A percentile compares a stretch with the other conserved stretches of the same genome.
phyloP scores from a whole-genome alignment of 1,140 invertebrate genomes.

The Trissolcus basalis region DNA sequence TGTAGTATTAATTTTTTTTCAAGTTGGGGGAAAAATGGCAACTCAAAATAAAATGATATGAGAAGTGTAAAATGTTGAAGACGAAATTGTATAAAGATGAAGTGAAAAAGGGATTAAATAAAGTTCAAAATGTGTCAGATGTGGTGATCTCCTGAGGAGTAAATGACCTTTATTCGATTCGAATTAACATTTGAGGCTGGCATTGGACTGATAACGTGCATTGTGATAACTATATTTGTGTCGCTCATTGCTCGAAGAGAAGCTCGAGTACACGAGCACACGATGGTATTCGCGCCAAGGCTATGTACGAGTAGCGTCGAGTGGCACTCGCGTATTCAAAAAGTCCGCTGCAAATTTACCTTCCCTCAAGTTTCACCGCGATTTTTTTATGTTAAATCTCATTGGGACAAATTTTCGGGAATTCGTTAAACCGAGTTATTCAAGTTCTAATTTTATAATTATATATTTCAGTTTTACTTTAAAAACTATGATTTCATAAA shows the following conservation, averaged over 20 bases:
- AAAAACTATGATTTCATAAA: no score
- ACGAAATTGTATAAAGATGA: no score
- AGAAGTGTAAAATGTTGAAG: no score
- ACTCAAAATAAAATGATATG: no score
- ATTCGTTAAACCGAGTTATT: no score
- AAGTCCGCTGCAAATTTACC: conserved; percentile 53
- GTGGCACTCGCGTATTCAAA: conserved; percentile 50
- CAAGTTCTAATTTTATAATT: no score
- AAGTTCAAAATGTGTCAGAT: conserved; percentile 18
- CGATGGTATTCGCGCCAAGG: conserved; percentile 58
- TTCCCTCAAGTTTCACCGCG: conserved; percentile 48
- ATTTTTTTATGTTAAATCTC: conserved; percentile 43
- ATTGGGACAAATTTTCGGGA: neutral
- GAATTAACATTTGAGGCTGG: conserved; percentile 37
- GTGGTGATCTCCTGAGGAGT: conserved; percentile 26
- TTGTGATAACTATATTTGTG: conserved; percentile 60
- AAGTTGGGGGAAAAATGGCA: no score
- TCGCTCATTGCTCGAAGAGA: conserved; percentile 47
- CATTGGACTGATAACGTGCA: conserved; percentile 57
- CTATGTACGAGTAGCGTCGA: conserved; percentile 47
- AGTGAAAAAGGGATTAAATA: no score
- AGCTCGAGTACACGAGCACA: conserved; percentile 40
- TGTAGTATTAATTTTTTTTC: no score
- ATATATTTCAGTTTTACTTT: no score
- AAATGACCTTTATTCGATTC: conserved; percentile 44